phyloP scores from a whole-genome alignment of 2,113 vertebrate genomes.

The Naja naja region DNA sequence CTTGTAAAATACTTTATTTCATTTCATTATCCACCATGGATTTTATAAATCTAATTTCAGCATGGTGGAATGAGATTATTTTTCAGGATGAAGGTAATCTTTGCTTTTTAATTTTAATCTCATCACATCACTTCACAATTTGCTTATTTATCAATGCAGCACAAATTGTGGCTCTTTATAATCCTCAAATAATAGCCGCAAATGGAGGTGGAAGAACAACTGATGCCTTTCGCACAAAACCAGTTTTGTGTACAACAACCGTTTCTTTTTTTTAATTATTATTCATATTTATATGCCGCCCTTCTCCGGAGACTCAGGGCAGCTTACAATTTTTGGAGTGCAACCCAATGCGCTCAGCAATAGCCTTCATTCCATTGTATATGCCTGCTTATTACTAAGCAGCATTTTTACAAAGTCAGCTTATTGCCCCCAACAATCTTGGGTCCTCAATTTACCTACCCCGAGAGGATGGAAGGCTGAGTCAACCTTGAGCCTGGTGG shows the following conservation, averaged over 20 bases:
- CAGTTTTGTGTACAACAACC: not conserved
- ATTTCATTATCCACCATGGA: not conserved
- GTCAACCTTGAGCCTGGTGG: no score
- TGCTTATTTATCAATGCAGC: not conserved
- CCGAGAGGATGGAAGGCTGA: no score
- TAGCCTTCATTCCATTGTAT: no score
- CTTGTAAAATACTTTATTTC: not conserved
- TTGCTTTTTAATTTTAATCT: not conserved
- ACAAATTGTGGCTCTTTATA: not conserved
- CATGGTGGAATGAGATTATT: not conserved
- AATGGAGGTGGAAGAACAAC: not conserved
- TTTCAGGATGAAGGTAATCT: not conserved
- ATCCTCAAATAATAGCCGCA: not conserved
- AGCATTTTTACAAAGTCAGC: no score
- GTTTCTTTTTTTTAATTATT: not conserved
- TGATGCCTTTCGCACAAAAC: not conserved
- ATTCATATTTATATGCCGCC: no score
- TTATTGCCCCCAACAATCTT: no score
- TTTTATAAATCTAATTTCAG: not conserved
- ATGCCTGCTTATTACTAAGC: no score
- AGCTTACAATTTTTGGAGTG: no score
- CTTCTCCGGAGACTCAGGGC: no score
- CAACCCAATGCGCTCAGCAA: no score
- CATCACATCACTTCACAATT: not conserved
- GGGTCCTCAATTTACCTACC: no score